Conservation (phyloP, 2,113 vertebrate genomes). For the Sinosuthora webbiana region DNA sequence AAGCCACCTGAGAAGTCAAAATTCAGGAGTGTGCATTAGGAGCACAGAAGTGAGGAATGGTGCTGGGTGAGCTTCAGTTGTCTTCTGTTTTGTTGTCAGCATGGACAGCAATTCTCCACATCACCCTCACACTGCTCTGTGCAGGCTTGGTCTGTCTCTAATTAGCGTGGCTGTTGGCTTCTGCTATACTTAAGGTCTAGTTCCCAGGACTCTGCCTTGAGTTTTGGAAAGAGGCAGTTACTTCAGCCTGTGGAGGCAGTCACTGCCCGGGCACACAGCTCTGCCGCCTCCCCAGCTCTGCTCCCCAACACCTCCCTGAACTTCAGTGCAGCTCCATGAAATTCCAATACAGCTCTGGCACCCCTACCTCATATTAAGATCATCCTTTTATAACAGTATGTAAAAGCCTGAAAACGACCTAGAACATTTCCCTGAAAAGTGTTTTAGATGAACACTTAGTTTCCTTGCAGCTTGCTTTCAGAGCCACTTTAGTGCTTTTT, state of each 20-base stretch:
- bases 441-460: neutral
- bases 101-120: accelerated
- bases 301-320: neutral
- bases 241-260: neutral
- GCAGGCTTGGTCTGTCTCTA: neutral
- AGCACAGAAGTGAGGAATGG: neutral
- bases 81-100: neutral
- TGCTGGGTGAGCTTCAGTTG: neutral
- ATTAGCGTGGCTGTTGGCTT: neutral
- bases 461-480: neutral
- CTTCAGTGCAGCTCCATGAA: neutral
- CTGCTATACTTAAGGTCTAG: neutral
- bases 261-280: neutral
- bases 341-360: neutral
- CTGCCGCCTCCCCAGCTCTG: neutral
- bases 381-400: neutral
- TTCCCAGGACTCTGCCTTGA: neutral
- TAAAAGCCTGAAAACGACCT: neutral
- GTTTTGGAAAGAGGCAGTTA: neutral
- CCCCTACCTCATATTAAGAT: neutral
- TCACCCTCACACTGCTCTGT: accelerated
- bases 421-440: neutral
- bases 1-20: neutral
- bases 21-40: neutral
- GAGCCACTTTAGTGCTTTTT: neutral